These are phyloP conservation scores for Mylabris phalerata DNA, from an alignment of 1,140 invertebrate genomes.

Conservation along the genomic window DNA sequence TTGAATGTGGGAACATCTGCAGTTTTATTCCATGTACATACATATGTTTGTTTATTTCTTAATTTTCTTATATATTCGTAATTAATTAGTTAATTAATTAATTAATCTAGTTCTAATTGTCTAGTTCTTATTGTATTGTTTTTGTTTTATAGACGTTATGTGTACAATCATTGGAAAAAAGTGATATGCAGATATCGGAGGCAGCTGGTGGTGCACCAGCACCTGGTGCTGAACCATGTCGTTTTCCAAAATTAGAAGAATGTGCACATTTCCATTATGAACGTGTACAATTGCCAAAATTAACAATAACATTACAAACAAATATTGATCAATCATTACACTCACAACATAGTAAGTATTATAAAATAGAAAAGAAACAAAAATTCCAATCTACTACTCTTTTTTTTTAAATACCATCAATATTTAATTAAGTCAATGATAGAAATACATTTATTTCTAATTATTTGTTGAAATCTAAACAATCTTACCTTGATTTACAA, in stretches of 20 bases:
- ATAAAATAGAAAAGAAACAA: background rate
- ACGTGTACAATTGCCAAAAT: slow-evolving; percentile 72
- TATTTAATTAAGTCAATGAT: too few relatives aligned
- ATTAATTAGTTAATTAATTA: background rate
- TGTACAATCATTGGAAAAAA: slow-evolving; percentile 29
- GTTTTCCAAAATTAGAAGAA: slow-evolving; percentile 91
- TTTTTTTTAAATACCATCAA: too few relatives aligned
- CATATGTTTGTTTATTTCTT: background rate
- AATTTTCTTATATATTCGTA: background rate
- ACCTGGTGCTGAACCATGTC: slow-evolving; percentile 40
- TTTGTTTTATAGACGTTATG: slow-evolving; percentile 37
- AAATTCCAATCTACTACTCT: background rate
- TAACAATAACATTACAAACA: slow-evolving; percentile 53
- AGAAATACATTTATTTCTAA: too few relatives aligned
- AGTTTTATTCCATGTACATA: background rate
- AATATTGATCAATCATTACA: slow-evolving; percentile 40
- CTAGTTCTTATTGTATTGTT: background rate
- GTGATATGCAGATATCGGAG: slow-evolving; percentile 39
- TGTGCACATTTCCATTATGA: slow-evolving; percentile 99
- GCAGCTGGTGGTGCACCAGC: slow-evolving; percentile 31
- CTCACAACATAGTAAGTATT: slow-evolving; percentile 39
- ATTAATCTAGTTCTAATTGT: background rate
- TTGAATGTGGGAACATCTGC: too few relatives aligned
- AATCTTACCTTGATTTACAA: too few relatives aligned
- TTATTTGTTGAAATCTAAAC: too few relatives aligned